Conservation (phyloP, 2,888 invertebrate genomes). For the Lissonota sp. region DNA sequence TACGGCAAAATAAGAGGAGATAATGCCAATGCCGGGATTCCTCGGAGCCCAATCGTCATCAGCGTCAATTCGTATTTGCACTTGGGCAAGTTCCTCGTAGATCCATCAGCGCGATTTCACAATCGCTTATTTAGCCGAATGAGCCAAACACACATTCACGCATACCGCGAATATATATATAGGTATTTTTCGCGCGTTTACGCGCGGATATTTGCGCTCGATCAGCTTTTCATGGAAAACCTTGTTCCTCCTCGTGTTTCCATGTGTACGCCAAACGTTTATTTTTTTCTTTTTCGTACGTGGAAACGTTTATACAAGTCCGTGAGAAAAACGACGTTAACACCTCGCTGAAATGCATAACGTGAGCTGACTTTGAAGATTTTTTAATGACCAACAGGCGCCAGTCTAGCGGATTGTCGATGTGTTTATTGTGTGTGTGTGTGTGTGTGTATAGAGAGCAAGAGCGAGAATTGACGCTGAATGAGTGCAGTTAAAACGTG, state of each 20-base stretch:
- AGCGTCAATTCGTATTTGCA: conserved; percentile 40
- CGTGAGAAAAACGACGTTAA: conserved; percentile 34
- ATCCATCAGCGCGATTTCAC: conserved; percentile 37
- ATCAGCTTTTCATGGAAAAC: conserved; percentile 56
- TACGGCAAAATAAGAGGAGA: neutral
- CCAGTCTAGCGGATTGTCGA: conserved; percentile 6
- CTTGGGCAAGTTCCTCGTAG: conserved; percentile 51
- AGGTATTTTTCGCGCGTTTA: conserved; percentile 13
- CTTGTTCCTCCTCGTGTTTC: conserved; percentile 6
- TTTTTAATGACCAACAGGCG: conserved; percentile 50
- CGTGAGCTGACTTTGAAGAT: conserved; percentile 50
- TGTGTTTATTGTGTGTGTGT: neutral
- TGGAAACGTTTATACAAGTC: neutral
- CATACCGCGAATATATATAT: conserved; percentile 47
- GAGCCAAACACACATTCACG: conserved; percentile 17
- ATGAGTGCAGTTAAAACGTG: neutral
- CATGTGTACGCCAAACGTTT: too few species aligned
- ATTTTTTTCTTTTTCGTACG: neutral
- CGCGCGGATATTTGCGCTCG: conserved; percentile 20
- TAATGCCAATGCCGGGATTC: neutral
- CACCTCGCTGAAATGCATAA: conserved; percentile 26
- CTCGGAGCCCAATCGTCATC: neutral
- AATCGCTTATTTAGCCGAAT: conserved; percentile 13
- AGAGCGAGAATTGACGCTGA: neutral
- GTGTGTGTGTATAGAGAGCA: neutral